Evolutionary conservation across 2,797 vertebrate genomes (phyloP).

Genomic region (Clarias platycephalus): DNA sequence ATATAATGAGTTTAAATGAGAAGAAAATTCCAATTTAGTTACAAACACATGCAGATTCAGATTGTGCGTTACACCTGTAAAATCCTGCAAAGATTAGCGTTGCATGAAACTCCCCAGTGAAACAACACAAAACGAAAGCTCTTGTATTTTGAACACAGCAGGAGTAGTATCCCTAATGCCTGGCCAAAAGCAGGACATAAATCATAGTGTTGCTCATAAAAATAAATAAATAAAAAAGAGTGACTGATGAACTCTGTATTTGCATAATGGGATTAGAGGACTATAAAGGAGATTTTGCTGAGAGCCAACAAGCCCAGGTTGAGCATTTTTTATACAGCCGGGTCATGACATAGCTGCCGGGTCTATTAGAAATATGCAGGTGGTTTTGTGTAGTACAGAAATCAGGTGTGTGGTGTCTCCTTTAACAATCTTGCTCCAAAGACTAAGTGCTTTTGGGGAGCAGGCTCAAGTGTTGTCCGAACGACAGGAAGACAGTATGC

Average conservation of each 20-base stretch:
- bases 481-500: conserved; percentile 26
- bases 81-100: background rate
- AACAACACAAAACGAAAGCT: background rate
- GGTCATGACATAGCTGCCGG: background rate
- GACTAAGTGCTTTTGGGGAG: background rate
- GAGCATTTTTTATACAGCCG: conserved; percentile 6
- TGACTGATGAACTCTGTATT: conserved; percentile 71
- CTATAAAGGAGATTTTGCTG: conserved; percentile 56
- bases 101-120: background rate
- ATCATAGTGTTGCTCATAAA: conserved; percentile 54
- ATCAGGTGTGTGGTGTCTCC: background rate
- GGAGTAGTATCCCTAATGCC: conserved; percentile 49
- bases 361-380: background rate
- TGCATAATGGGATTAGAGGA: conserved; percentile 70
- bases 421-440: conserved; percentile 7
- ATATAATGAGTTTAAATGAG: background rate
- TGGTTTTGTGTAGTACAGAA: conserved; percentile 9
- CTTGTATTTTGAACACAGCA: conserved; percentile 26
- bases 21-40: background rate
- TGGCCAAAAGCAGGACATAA: conserved; percentile 62
- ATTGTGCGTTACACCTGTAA: background rate
- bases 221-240: conserved; percentile 63
- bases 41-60: background rate
- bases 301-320: conserved; percentile 19
- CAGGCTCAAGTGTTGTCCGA: background rate